These are phyloP conservation scores for Clarias gariepinus DNA, from an alignment of 2,113 vertebrate genomes.

Conservation along the genomic window DNA sequence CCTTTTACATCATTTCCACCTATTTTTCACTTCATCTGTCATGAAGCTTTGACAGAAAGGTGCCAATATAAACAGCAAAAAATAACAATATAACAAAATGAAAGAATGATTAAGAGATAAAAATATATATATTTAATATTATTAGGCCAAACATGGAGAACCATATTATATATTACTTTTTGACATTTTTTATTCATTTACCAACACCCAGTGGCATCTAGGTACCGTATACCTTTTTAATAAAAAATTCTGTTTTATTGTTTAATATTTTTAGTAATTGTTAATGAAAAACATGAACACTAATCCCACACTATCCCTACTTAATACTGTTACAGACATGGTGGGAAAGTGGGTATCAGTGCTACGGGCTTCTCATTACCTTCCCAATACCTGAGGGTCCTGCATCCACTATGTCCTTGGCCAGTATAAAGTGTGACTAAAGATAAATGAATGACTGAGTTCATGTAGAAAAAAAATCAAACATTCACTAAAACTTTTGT, in stretches of 20 bases:
- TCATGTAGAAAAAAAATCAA: neutral
- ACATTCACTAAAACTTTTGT: neutral
- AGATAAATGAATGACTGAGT: neutral
- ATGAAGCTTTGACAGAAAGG: neutral
- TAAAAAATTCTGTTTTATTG: neutral
- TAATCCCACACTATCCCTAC: neutral
- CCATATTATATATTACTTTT: neutral
- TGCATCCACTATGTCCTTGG: neutral
- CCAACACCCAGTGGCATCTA: neutral
- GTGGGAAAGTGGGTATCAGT: neutral
- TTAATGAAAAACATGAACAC: neutral
- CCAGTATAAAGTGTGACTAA: neutral
- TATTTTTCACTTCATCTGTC: neutral
- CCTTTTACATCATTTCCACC: slow-evolving; percentile 20
- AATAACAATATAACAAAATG: neutral
- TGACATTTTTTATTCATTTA: neutral
- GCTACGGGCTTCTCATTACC: neutral
- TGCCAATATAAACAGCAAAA: neutral
- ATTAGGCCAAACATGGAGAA: neutral
- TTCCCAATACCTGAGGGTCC: neutral
- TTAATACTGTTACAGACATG: neutral
- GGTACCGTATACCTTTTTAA: neutral
- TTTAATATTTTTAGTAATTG: neutral
- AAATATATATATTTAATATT: neutral
- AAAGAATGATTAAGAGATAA: slow-evolving; percentile 7